Percentiles rank a stretch among this genome's conserved stretches.
Evolutionary conservation across 2,797 vertebrate species (phyloP).

Genomic region (Pteropus rufus): DNA sequence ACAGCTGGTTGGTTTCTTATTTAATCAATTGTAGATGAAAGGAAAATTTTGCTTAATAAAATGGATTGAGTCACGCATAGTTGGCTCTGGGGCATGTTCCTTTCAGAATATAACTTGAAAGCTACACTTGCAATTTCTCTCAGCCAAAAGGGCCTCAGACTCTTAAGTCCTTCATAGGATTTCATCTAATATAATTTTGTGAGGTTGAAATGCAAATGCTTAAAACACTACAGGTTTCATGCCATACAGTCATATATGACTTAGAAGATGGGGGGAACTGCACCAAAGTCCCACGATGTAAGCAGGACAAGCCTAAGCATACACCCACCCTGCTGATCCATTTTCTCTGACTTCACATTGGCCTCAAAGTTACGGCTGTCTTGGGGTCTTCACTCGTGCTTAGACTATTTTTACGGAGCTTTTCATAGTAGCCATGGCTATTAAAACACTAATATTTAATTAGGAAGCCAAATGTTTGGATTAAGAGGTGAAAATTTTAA

Average conservation of each 20-base stretch:
- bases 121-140: slow-evolving; percentile 23
- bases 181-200: slow-evolving; percentile 4
- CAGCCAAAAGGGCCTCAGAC: not conserved
- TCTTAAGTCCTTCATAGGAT: not conserved
- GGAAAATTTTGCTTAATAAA: slow-evolving; percentile 62
- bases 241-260: not conserved
- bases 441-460: not conserved
- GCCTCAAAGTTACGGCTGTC: not conserved
- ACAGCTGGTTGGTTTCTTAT: slow-evolving; percentile 41
- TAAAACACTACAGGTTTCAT: not conserved
- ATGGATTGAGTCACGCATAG: slow-evolving; percentile 10
- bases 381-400: not conserved
- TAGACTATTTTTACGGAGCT: not conserved
- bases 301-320: not conserved
- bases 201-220: slow-evolving; percentile 30
- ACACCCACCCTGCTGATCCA: not conserved
- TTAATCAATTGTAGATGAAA: slow-evolving; percentile 61
- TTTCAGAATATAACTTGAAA: slow-evolving; percentile 35
- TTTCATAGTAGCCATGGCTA: not conserved
- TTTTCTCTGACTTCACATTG: not conserved
- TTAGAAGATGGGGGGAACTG: not conserved
- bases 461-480: not conserved
- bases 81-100: not conserved
- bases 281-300: not conserved
- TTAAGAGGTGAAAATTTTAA: not conserved